Percentiles rank a stretch among this genome's conserved stretches.
Conservation (phyloP, 2,113 vertebrate genomes). For the Notarius lentiginosus region DNA sequence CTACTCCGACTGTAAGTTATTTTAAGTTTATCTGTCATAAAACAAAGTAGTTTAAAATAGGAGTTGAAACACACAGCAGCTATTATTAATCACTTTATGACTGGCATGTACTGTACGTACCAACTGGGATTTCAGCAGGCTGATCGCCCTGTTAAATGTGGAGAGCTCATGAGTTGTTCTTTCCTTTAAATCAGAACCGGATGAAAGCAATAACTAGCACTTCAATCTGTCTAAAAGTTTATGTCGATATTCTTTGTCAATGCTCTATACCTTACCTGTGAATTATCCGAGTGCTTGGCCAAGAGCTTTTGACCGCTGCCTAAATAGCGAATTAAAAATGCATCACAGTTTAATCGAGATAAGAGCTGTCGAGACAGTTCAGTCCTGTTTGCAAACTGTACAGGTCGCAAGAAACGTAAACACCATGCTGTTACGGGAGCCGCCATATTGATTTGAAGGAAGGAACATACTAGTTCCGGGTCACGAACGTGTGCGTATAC, state of each 20-base stretch:
- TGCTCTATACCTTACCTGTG: conserved; percentile 55
- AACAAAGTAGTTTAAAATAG: conserved; percentile 39
- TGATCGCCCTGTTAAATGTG: conserved; percentile 12
- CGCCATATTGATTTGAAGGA: conserved; percentile 64
- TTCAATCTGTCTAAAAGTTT: background rate
- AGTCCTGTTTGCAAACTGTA: background rate
- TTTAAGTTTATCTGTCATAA: conserved; percentile 77
- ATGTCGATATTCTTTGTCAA: background rate
- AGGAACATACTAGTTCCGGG: background rate
- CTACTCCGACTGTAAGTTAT: conserved; percentile 88
- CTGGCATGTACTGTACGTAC: background rate
- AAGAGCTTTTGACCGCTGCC: conserved; percentile 24
- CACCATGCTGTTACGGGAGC: conserved; percentile 28
- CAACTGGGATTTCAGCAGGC: conserved; percentile 33
- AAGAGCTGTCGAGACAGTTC: background rate
- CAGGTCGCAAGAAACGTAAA: conserved; percentile 36
- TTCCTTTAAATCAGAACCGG: background rate
- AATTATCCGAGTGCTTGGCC: conserved; percentile 14
- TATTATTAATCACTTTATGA: background rate
- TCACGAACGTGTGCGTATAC: background rate
- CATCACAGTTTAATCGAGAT: background rate
- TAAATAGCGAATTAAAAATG: background rate
- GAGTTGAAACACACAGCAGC: background rate
- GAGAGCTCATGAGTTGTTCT: background rate
- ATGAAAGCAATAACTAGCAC: background rate